Evolutionary conservation across 1,140 invertebrate genomes (phyloP).

Genomic region (Saccostrea cuccullata): DNA sequence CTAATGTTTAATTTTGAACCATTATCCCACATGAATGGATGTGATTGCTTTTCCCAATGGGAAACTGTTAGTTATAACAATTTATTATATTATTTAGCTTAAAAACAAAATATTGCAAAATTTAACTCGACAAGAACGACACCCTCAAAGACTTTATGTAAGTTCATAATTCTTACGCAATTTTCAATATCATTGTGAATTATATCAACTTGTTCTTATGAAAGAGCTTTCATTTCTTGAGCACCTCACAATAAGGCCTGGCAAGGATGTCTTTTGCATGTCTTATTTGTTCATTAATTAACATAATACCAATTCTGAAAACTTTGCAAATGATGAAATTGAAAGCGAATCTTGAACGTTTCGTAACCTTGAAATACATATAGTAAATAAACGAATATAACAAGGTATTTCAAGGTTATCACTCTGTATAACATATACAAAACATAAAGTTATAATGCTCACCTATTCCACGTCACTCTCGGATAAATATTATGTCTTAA

Average conservation of each 20-base stretch:
- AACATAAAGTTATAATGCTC: neutral
- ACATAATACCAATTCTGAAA: neutral
- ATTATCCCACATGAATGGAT: too few species aligned
- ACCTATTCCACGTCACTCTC: neutral
- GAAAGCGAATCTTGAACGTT: neutral
- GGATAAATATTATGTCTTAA: neutral
- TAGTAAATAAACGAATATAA: neutral
- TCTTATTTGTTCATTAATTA: neutral
- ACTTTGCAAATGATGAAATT: neutral
- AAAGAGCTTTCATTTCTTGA: too few species aligned
- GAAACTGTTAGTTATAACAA: too few species aligned
- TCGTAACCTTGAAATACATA: conserved; percentile 9
- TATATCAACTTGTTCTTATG: too few species aligned
- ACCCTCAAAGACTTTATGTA: neutral
- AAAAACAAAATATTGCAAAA: too few species aligned
- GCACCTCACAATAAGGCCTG: too few species aligned
- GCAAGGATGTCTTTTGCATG: neutral
- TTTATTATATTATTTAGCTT: too few species aligned
- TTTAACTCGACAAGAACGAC: too few species aligned
- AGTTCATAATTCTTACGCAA: neutral
- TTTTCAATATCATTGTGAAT: neutral
- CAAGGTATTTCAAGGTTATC: neutral
- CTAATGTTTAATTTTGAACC: too few species aligned
- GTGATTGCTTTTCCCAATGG: too few species aligned
- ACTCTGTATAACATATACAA: neutral